phyloP scores from a whole-genome alignment of 2,797 vertebrate genomes.

The Microtus obscurus region DNA sequence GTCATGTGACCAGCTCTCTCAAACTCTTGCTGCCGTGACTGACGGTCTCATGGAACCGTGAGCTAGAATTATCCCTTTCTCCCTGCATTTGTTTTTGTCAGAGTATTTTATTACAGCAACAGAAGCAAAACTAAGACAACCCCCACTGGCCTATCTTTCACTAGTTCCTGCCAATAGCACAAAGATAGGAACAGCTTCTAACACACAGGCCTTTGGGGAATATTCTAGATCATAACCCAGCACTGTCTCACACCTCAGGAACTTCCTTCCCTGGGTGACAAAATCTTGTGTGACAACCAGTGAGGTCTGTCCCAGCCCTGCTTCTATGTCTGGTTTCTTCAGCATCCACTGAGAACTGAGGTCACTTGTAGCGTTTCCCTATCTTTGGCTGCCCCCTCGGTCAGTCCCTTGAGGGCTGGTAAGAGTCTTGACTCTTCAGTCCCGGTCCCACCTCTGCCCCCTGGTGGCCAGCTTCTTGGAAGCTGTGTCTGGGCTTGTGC shows the following conservation, averaged over 20 bases:
- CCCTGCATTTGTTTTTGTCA: background rate
- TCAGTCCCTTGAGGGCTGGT: too few relatives aligned
- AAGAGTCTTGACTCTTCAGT: background rate
- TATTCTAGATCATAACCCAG: background rate
- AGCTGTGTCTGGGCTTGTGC: accelerated
- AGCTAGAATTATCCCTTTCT: background rate
- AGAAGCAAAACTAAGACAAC: background rate
- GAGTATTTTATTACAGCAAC: background rate
- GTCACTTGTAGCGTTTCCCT: background rate
- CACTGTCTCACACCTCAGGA: too few relatives aligned
- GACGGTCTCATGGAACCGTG: too few relatives aligned
- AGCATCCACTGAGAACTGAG: background rate
- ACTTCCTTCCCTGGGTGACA: background rate
- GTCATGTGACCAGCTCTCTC: background rate
- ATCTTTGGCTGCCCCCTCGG: background rate
- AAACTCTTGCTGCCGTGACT: background rate
- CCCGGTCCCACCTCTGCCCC: background rate
- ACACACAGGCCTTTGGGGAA: background rate
- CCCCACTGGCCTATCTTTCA: background rate
- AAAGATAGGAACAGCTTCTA: background rate
- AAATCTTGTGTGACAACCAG: background rate
- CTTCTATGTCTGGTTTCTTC: background rate
- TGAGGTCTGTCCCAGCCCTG: too few relatives aligned
- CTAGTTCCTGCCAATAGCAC: background rate
- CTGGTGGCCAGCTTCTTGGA: background rate